Evolutionary conservation across 2,888 invertebrate genomes (phyloP).

Genomic region (Chrysomela aeneicollis): DNA sequence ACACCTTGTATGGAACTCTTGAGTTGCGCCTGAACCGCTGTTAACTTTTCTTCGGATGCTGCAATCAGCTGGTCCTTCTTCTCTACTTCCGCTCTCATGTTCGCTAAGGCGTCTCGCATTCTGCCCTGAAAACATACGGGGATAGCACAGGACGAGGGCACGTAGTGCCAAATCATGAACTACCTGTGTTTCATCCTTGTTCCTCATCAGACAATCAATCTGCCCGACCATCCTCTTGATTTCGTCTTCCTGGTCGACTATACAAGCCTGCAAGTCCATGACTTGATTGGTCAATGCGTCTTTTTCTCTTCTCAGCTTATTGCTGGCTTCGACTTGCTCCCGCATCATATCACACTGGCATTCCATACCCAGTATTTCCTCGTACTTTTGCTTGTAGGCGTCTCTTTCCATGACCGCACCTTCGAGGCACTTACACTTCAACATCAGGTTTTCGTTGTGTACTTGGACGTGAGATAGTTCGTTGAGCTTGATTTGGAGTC

Average conservation of each 20-base stretch:
- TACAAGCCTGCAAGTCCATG: slow-evolving; percentile 65
- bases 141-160: not conserved
- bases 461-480: slow-evolving; percentile 52
- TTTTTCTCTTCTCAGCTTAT: slow-evolving; percentile 59
- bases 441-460: slow-evolving; percentile 50
- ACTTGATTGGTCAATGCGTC: slow-evolving; percentile 63
- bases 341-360: slow-evolving; percentile 50
- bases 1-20: slow-evolving; percentile 52
- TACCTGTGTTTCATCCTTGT: slow-evolving; percentile 55
- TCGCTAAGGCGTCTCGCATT: slow-evolving; percentile 33
- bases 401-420: slow-evolving; percentile 54
- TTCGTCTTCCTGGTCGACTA: slow-evolving; percentile 67
- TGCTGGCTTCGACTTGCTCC: slow-evolving; percentile 50
- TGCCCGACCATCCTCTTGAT: slow-evolving; percentile 64
- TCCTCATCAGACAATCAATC: slow-evolving; percentile 61
- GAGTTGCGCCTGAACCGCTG: slow-evolving; percentile 51
- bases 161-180: not conserved
- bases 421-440: slow-evolving; percentile 49
- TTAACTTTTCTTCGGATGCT: slow-evolving; percentile 53
- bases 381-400: slow-evolving; percentile 53
- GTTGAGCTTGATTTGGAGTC: slow-evolving; percentile 48
- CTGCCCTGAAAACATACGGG: slow-evolving; percentile 29
- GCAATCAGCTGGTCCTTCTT: slow-evolving; percentile 54
- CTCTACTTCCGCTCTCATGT: slow-evolving; percentile 54
- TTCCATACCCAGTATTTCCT: slow-evolving; percentile 48